phyloP scores from a whole-genome alignment of 2,888 invertebrate genomes.

The Meganola albula region DNA sequence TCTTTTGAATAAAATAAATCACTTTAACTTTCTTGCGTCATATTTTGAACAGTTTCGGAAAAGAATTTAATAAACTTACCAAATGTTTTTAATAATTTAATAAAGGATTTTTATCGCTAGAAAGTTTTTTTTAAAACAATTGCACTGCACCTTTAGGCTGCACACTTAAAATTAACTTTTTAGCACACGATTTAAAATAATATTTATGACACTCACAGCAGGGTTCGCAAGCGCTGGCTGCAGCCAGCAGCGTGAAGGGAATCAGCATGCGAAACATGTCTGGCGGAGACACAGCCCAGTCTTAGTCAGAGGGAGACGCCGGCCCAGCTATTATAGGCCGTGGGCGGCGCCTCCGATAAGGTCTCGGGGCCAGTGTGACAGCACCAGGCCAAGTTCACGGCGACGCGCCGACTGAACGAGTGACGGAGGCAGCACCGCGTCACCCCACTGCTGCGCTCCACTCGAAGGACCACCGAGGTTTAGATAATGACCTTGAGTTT shows the following conservation, averaged over 20 bases:
- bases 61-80: too few species aligned
- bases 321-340: constrained; percentile 75
- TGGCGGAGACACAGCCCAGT: constrained; percentile 60
- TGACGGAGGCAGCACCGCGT: constrained; percentile 36
- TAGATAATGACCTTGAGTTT: constrained; percentile 61
- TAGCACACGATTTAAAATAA: too few species aligned
- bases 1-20: too few species aligned
- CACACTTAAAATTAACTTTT: too few species aligned
- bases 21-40: too few species aligned
- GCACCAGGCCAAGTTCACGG: constrained; percentile 73
- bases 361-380: constrained; percentile 67
- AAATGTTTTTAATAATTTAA: too few species aligned
- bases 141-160: too few species aligned
- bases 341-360: constrained; percentile 71
- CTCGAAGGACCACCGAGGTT: constrained; percentile 26
- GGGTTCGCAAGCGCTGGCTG: constrained; percentile 60
- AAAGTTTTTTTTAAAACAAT: too few species aligned
- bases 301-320: constrained; percentile 70
- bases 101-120: too few species aligned
- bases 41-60: too few species aligned
- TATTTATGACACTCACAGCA: constrained; percentile 63
- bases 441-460: constrained; percentile 29
- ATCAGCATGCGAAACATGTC: constrained; percentile 70
- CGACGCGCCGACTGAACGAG: constrained; percentile 62
- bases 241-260: constrained; percentile 53